A percentile compares a stretch with the other conserved stretches of the same genome.
These are phyloP conservation scores for Corynorhinus townsendii DNA, from an alignment of 2,113 vertebrate species.

Conservation along the genomic window DNA sequence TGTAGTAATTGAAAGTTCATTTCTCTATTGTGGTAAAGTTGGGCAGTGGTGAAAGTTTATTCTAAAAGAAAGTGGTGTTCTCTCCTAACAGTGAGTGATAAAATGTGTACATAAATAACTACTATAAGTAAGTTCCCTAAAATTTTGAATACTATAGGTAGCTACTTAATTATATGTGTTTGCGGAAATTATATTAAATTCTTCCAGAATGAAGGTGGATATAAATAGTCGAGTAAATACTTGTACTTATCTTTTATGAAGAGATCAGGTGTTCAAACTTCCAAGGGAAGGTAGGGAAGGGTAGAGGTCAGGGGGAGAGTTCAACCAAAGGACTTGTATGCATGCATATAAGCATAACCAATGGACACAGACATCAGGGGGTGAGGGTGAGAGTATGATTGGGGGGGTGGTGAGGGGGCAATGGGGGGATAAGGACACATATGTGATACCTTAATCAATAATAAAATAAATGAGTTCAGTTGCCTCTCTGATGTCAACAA, in stretches of 20 bases:
- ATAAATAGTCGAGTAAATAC: neutral
- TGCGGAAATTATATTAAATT: neutral
- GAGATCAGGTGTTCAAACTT: no score
- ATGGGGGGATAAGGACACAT: no score
- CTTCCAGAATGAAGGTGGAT: neutral
- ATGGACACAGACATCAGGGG: no score
- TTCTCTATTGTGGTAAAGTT: neutral
- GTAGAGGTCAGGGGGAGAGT: no score
- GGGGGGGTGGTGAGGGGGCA: no score
- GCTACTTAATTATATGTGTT: neutral
- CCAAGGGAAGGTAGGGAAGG: no score
- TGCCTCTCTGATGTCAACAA: neutral
- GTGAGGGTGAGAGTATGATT: no score
- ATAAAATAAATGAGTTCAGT: neutral
- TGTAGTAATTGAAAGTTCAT: neutral
- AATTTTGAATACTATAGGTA: neutral
- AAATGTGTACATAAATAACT: neutral
- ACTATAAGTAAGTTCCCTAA: neutral
- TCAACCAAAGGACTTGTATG: no score
- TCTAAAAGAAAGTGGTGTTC: neutral
- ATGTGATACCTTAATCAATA: no score
- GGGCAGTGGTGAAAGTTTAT: neutral
- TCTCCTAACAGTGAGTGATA: neutral
- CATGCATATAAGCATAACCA: no score
- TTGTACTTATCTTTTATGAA: neutral